Base-by-base conservation (phyloP, 1,140 invertebrate species). In the Anastatus disparis region DNA sequence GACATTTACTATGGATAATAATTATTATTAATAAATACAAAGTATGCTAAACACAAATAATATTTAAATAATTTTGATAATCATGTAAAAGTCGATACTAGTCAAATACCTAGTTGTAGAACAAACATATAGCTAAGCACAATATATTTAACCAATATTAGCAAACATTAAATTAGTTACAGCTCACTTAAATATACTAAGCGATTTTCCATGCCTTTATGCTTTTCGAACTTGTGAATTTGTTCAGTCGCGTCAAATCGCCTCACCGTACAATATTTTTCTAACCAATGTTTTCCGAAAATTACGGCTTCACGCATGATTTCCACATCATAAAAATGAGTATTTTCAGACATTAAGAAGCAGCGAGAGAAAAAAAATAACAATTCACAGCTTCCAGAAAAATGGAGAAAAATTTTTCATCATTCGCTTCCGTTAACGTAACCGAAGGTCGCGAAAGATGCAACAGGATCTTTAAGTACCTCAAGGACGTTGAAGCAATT, bases 401-500 rank as follows among this genome's bases (percentile, higher is more conserved):
- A 52, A 74, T 68, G 71, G 73, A 40, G 2, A 17, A 58, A 55
- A 55, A 27, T 35, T 58, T 58, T 24, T 20, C 31, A 3, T 4
- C 1, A 56, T 46, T 35, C 52, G 62, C 62, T 53, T 38, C 62
- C 62, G 27, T 3, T 31, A 46, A 40, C 40, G 2, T 22, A 26
- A 22, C 22, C 38, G 65, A 68, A 68, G 65, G 65, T 68, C 65
- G 38, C 50, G 17, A 40, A 40, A 58, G 20, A 17, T 26, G 2
- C 80, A 69, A 71, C 74, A 58, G 62, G 74, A 76, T 76, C 50
- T 61, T 70, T n/a, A n/a, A n/a, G n/a, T n/a, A n/a, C n/a, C n/a
- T n/a, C 76, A 79, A 80, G 77, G 78, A 73, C 76, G 56, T 55
- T 40, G 50, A 46, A 40, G 74, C 66, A 53, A 76, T 78, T 78